Conservation (phyloP, 1,140 invertebrate species). For the Drosophila prosaltans region DNA sequence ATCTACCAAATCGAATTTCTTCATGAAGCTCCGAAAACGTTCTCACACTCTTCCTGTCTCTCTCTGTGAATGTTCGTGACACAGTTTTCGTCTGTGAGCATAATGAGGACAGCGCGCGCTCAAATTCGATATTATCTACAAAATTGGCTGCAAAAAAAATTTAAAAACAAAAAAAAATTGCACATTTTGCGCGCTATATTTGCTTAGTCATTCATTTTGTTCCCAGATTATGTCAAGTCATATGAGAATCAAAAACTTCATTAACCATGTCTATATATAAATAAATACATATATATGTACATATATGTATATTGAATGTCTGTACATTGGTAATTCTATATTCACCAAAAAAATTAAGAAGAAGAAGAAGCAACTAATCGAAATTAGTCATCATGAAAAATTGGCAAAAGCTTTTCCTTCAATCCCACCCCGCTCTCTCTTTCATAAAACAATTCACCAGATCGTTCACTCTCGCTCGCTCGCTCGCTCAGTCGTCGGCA, state of each 20-base stretch:
- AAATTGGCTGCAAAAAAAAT: background rate
- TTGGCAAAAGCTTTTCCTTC: slow-evolving; percentile 31
- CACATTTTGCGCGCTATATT: background rate
- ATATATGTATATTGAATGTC: slow-evolving; percentile 47
- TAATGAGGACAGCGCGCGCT: slow-evolving; percentile 6
- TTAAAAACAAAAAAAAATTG: background rate
- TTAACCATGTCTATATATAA: slow-evolving; percentile 14
- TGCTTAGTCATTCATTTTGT: background rate
- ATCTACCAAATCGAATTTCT: slow-evolving; percentile 50
- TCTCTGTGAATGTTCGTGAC: slow-evolving; percentile 5
- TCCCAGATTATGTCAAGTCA: background rate
- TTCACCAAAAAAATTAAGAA: background rate
- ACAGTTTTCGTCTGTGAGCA: background rate
- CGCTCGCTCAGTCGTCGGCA: slow-evolving; percentile 52
- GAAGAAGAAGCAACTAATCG: slow-evolving; percentile 2
- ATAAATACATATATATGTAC: slow-evolving; percentile 28
- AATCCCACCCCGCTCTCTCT: background rate
- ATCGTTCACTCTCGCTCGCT: slow-evolving; percentile 47
- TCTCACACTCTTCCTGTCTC: background rate
- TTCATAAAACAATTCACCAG: slow-evolving; percentile 11
- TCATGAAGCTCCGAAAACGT: slow-evolving; percentile 24
- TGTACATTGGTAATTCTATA: slow-evolving; percentile 34
- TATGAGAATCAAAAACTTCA: slow-evolving; percentile 46
- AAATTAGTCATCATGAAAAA: slow-evolving; percentile 26
- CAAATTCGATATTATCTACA: background rate